Evolutionary conservation across 1,140 invertebrate species (phyloP).

Genomic region (Lasioglossum baleicum): DNA sequence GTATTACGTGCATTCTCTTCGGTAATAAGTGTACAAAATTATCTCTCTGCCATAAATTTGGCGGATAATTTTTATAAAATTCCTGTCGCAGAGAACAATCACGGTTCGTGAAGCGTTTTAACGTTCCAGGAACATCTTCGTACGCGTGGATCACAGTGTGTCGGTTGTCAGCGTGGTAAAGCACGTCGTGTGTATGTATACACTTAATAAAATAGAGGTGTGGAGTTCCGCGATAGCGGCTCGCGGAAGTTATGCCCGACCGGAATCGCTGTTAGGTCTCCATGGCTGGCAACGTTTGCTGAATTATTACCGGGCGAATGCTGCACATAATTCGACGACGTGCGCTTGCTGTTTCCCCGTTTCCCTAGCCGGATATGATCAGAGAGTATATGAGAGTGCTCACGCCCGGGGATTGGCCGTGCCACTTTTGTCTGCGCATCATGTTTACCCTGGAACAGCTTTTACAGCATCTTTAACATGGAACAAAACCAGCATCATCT

Average conservation of each 20-base stretch:
- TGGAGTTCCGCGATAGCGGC: constrained; percentile 68
- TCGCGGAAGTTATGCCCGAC: constrained; percentile 47
- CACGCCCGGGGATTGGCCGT: too few relatives aligned
- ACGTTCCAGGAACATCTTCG: constrained; percentile 24
- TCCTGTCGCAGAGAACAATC: not conserved
- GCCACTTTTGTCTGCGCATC: too few relatives aligned
- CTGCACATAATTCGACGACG: constrained; percentile 59
- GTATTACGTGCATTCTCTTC: too few relatives aligned
- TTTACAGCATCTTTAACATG: too few relatives aligned
- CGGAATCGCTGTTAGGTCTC: constrained; percentile 42
- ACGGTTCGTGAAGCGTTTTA: not conserved
- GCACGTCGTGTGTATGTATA: constrained; percentile 51
- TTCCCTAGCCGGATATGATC: not conserved
- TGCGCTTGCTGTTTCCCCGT: constrained; percentile 54
- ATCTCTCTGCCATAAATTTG: too few relatives aligned
- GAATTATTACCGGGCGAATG: constrained; percentile 31
- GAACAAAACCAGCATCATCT: too few relatives aligned
- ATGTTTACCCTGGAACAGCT: too few relatives aligned
- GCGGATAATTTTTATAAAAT: too few relatives aligned
- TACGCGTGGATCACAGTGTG: constrained; percentile 11
- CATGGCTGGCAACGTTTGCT: constrained; percentile 23
- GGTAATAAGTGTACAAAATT: too few relatives aligned
- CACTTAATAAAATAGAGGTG: constrained; percentile 71
- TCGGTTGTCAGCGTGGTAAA: constrained; percentile 11
- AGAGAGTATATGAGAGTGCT: too few relatives aligned